A percentile compares a stretch with the other conserved stretches of the same genome.
These are phyloP conservation scores for Nasonia oneida DNA, from an alignment of 2,888 invertebrate genomes.

Conservation along the genomic window DNA sequence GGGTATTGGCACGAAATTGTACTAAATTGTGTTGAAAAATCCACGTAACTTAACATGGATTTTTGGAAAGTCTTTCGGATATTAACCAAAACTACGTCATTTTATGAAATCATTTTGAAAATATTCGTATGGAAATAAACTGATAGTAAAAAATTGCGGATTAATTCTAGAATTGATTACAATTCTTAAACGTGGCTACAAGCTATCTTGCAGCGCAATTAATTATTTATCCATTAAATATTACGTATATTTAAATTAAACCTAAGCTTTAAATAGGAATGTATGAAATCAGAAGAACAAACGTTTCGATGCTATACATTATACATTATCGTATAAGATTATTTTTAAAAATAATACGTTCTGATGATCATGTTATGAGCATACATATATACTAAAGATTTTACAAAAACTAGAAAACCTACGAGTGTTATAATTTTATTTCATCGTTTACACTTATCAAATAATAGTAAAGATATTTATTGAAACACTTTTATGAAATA, in stretches of 20 bases:
- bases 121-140: slow-evolving; percentile 28
- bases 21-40: slow-evolving; percentile 72
- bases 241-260: slow-evolving; percentile 68
- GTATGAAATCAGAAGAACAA: slow-evolving; percentile 66
- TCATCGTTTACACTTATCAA: background rate
- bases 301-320: slow-evolving; percentile 36
- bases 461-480: background rate
- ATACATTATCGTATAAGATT: background rate
- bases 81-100: slow-evolving; percentile 32
- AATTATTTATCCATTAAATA: slow-evolving; percentile 59
- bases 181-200: slow-evolving; percentile 50
- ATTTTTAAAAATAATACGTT: slow-evolving; percentile 20
- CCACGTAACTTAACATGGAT: slow-evolving; percentile 62
- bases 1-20: slow-evolving; percentile 78
- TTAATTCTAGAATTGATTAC: slow-evolving; percentile 43
- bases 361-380: background rate
- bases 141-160: slow-evolving; percentile 39
- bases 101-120: slow-evolving; percentile 48
- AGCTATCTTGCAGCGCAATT: slow-evolving; percentile 42
- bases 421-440: background rate
- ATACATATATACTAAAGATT: background rate
- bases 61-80: slow-evolving; percentile 47
- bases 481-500: background rate
- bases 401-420: background rate
- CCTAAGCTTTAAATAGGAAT: slow-evolving; percentile 70